phyloP scores from a whole-genome alignment of 2,113 vertebrate genomes.

The Merops nubicus region DNA sequence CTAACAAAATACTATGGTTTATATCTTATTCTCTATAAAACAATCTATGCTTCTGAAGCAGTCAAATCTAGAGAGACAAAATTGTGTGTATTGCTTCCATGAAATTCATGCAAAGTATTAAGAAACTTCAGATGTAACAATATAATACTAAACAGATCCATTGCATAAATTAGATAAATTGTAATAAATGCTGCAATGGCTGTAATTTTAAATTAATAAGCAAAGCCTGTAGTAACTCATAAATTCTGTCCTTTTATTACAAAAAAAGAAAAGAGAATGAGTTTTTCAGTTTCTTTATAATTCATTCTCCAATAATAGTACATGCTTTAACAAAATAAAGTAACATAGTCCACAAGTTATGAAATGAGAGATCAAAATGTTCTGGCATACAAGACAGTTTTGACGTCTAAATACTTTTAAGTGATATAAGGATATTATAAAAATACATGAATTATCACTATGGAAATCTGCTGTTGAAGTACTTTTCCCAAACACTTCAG shows the following conservation, averaged over 20 bases:
- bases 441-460: conserved; percentile 2
- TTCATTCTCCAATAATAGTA: conserved; percentile 20
- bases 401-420: neutral
- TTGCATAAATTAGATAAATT: neutral
- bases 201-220: neutral
- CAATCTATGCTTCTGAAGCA: neutral
- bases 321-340: neutral
- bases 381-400: neutral
- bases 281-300: neutral
- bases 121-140: neutral
- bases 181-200: neutral
- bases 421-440: neutral
- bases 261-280: conserved; percentile 27
- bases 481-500: neutral
- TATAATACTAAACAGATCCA: neutral
- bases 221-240: neutral
- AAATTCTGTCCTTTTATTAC: neutral
- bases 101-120: conserved; percentile 63
- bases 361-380: neutral
- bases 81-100: conserved; percentile 44
- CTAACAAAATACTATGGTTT: neutral
- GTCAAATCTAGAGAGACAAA: neutral
- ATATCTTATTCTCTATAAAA: neutral
- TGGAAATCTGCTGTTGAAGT: conserved; percentile 4
- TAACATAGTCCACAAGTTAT: neutral